phyloP scores from a whole-genome alignment of 2,888 invertebrate species.

The Leptinotarsa juncta region DNA sequence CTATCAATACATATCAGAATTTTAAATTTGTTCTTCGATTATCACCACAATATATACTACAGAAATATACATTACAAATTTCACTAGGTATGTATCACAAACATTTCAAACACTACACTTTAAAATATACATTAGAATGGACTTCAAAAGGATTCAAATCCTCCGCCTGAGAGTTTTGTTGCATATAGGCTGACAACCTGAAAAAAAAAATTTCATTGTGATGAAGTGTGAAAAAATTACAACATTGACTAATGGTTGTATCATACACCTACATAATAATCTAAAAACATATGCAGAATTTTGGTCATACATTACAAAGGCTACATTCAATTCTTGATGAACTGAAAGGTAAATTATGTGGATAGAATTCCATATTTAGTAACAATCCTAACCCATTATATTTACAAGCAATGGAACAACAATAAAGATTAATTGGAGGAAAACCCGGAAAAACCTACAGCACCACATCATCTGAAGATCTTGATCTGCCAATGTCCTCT shows the following conservation, averaged over 20 bases:
- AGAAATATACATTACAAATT: slow-evolving; percentile 34
- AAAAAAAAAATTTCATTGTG: slow-evolving; percentile 57
- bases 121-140: slow-evolving; percentile 21
- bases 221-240: not conserved
- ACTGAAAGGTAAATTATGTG: too few relatives aligned
- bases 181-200: slow-evolving; percentile 87
- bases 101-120: slow-evolving; percentile 22
- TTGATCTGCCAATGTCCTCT: too few relatives aligned
- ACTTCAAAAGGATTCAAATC: slow-evolving; percentile 66
- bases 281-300: too few relatives aligned
- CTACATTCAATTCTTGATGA: too few relatives aligned
- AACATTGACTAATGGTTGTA: not conserved
- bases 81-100: slow-evolving; percentile 41
- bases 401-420: too few relatives aligned
- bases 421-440: too few relatives aligned
- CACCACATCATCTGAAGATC: too few relatives aligned
- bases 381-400: too few relatives aligned
- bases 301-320: too few relatives aligned
- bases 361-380: too few relatives aligned
- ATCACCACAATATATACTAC: slow-evolving; percentile 18
- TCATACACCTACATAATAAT: too few relatives aligned
- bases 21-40: slow-evolving; percentile 16
- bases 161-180: slow-evolving; percentile 82
- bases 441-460: too few relatives aligned
- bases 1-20: not conserved